phyloP scores from a whole-genome alignment of 2,797 vertebrate genomes.

The Microctenopoma steveboyesi region DNA sequence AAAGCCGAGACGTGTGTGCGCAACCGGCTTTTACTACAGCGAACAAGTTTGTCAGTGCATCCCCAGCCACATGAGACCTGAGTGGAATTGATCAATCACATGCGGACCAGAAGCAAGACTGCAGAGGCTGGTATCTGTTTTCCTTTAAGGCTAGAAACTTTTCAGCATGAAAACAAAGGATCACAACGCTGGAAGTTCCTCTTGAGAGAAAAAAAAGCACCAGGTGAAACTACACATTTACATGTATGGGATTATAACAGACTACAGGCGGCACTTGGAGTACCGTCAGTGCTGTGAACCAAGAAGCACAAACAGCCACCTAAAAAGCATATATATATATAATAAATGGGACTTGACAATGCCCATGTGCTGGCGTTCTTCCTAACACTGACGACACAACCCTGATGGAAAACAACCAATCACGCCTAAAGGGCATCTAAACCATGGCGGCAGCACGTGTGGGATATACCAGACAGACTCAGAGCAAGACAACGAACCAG shows the following conservation, averaged over 20 bases:
- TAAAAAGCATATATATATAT: neutral
- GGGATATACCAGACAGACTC: slow-evolving; percentile 36
- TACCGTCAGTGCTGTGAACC: slow-evolving; percentile 3
- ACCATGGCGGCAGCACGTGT: neutral
- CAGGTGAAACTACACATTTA: slow-evolving; percentile 16
- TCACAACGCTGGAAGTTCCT: slow-evolving; percentile 1
- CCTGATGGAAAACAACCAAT: slow-evolving; percentile 27
- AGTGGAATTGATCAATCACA: slow-evolving; percentile 69
- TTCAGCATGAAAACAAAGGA: slow-evolving; percentile 14
- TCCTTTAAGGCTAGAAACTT: slow-evolving; percentile 7
- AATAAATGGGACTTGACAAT: slow-evolving; percentile 5
- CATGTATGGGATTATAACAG: slow-evolving; percentile 39
- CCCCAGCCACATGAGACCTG: slow-evolving; percentile 78
- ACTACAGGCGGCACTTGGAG: slow-evolving; percentile 13
- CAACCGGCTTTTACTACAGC: slow-evolving; percentile 77
- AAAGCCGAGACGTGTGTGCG: slow-evolving; percentile 71
- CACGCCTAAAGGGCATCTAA: slow-evolving; percentile 9
- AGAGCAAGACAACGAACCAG: slow-evolving; percentile 47
- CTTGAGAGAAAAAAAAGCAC: slow-evolving; percentile 14
- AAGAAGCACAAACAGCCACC: slow-evolving; percentile 3
- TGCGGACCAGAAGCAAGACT: neutral
- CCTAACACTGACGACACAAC: slow-evolving; percentile 4
- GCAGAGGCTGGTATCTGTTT: neutral
- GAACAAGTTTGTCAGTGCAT: slow-evolving; percentile 82
- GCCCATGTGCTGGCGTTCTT: slow-evolving; percentile 4